Conservation (phyloP, 2,113 vertebrate species). For the Oxygymnocypris stewartii region DNA sequence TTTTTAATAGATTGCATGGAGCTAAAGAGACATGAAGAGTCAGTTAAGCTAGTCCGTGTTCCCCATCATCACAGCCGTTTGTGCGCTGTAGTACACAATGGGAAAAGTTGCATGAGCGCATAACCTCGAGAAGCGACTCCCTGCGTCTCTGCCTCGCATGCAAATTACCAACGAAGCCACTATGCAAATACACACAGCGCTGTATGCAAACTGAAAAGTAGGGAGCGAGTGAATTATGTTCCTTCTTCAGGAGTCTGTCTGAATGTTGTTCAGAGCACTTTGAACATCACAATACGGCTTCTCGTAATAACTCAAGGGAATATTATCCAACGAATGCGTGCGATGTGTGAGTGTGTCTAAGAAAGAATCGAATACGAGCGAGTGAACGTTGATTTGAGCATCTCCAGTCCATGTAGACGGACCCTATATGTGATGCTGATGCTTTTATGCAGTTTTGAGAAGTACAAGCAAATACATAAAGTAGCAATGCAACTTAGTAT, state of each 20-base stretch:
- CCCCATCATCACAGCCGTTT: not conserved
- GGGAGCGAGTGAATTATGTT: slow-evolving; percentile 35
- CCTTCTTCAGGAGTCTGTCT: slow-evolving; percentile 5
- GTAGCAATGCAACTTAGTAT: not conserved
- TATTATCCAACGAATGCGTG: not conserved
- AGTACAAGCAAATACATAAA: not conserved
- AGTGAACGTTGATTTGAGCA: not conserved
- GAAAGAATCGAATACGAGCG: not conserved
- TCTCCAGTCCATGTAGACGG: not conserved
- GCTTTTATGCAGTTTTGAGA: not conserved
- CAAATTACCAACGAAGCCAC: slow-evolving; percentile 3
- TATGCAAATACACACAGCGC: slow-evolving; percentile 41
- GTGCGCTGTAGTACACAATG: slow-evolving; percentile 14
- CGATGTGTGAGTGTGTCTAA: not conserved
- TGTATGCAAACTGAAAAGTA: slow-evolving; percentile 39
- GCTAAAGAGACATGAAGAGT: not conserved
- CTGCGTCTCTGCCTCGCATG: slow-evolving; percentile 28
- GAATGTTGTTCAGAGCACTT: slow-evolving; percentile 12
- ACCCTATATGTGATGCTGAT: not conserved
- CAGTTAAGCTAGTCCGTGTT: not conserved
- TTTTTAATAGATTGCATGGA: not conserved
- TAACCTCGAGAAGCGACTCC: slow-evolving; percentile 13
- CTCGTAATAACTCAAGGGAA: not conserved
- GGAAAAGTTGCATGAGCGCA: slow-evolving; percentile 32
- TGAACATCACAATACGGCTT: not conserved